Evolutionary conservation across 2,797 vertebrate species (phyloP), one percentile per base, ranked within the genome.

Genomic region (Anabacerthia variegaticeps): DNA sequence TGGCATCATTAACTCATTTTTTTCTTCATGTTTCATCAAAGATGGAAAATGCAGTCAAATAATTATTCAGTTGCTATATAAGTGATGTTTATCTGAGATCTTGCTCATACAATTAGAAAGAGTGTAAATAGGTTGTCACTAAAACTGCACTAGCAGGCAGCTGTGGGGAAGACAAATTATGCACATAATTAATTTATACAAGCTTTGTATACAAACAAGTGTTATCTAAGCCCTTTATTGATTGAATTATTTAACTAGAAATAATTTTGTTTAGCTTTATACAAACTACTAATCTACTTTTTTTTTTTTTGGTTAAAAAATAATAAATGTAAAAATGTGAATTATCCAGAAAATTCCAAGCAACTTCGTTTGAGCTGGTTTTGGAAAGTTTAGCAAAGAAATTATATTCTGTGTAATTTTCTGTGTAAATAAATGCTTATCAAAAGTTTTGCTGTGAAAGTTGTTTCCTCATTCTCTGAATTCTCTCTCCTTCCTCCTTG

Each of bases 41-140:
- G 48, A 88, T 76, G 73, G 24, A 94, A 92, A 95, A 84, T 55
- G 52, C 46, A 43, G 44, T 78, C 63, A 91, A 95, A 94, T 76
- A 94, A 90, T 89, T 81, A 81, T 69, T 94, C 81, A 32, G 43
- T 37, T 83, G 44, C 44, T 72, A 14, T 44, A 30, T 52, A 81
- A 96, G 88, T 71, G 44, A 86, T 83, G 59, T 85, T 94, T 92
- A 84, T 81, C 67, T 55, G 59, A 83, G 30, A 89, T 81, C 65
- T 93, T 93, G 67, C 52, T 93, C 43, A 30, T 52, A 95, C 26
- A 76, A 76, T 82, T 81, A 88, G 39, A 75, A 92, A 43, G 52
- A 90, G 66, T 76, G 39, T 36, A 92, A 95, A 90, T 44, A 73
- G 32, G 58, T 59, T 94, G 85, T 78, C 91, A 69, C 49, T 88